A percentile compares a stretch with the other conserved stretches of the same genome.
phyloP scores from a whole-genome alignment of 2,888 invertebrate species.

The Drosophila nigricruria region DNA sequence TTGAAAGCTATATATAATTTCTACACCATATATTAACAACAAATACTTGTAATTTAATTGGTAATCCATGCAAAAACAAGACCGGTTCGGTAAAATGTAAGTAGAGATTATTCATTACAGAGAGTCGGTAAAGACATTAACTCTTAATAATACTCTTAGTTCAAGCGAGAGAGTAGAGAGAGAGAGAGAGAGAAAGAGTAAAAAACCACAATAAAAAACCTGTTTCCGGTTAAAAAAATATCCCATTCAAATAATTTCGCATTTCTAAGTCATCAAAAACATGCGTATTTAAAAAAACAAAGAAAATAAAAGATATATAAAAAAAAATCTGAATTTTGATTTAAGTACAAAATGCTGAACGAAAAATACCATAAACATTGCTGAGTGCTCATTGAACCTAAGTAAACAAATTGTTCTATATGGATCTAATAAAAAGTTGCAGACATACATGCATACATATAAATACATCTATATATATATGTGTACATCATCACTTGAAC shows the following conservation, averaged over 20 bases:
- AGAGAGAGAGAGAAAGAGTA: not conserved
- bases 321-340: slow-evolving; percentile 16
- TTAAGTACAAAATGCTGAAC: slow-evolving; percentile 14
- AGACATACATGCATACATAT: not conserved
- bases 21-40: slow-evolving; percentile 43
- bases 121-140: not conserved
- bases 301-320: not conserved
- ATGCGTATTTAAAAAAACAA: not conserved
- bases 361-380: slow-evolving; percentile 38
- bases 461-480: not conserved
- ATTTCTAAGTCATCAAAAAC: slow-evolving; percentile 7
- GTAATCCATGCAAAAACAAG: slow-evolving; percentile 15
- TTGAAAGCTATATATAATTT: slow-evolving; percentile 45
- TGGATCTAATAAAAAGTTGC: not conserved
- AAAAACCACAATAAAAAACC: slow-evolving; percentile 11
- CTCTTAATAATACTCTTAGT: slow-evolving; percentile 17
- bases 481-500: slow-evolving; percentile 20
- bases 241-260: not conserved
- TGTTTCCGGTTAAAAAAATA: slow-evolving; percentile 5
- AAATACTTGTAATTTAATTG: slow-evolving; percentile 17
- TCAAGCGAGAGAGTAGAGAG: not conserved
- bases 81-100: slow-evolving; percentile 26
- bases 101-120: not conserved
- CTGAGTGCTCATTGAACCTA: slow-evolving; percentile 16
- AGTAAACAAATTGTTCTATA: slow-evolving; percentile 19